Conservation (phyloP, 2,113 vertebrate species). For the Grantiella picta region DNA sequence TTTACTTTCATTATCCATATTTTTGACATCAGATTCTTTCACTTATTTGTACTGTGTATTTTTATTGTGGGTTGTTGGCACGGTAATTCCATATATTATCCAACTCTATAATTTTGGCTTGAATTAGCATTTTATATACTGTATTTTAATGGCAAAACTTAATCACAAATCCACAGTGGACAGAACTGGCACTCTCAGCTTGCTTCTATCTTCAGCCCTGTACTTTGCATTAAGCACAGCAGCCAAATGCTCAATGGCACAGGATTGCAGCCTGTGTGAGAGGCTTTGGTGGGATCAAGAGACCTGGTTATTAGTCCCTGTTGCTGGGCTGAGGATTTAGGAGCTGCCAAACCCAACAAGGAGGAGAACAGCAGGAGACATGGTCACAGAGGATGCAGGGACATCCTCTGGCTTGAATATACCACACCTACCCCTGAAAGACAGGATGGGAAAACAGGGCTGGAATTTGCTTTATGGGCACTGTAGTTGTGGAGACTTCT, state of each 20-base stretch:
- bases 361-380: neutral
- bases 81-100: slow-evolving; percentile 38
- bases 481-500: neutral
- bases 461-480: neutral
- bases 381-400: neutral
- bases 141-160: slow-evolving; percentile 65
- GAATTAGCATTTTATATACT: slow-evolving; percentile 65
- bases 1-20: slow-evolving; percentile 43
- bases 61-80: slow-evolving; percentile 61
- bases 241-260: neutral
- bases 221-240: neutral
- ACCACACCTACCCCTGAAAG: neutral
- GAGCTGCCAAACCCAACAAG: neutral
- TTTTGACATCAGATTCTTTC: slow-evolving; percentile 60
- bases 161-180: slow-evolving; percentile 55
- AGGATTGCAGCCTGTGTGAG: neutral
- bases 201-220: slow-evolving; percentile 28
- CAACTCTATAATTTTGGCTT: slow-evolving; percentile 57
- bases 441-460: neutral
- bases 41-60: slow-evolving; percentile 54
- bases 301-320: neutral
- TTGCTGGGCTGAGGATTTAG: neutral
- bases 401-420: neutral
- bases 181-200: slow-evolving; percentile 39
- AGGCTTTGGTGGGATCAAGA: neutral